Evolutionary conservation across 2,113 vertebrate species (phyloP), one percentile per base, ranked within the genome.

Genomic region (Saguinus imperator): DNA sequence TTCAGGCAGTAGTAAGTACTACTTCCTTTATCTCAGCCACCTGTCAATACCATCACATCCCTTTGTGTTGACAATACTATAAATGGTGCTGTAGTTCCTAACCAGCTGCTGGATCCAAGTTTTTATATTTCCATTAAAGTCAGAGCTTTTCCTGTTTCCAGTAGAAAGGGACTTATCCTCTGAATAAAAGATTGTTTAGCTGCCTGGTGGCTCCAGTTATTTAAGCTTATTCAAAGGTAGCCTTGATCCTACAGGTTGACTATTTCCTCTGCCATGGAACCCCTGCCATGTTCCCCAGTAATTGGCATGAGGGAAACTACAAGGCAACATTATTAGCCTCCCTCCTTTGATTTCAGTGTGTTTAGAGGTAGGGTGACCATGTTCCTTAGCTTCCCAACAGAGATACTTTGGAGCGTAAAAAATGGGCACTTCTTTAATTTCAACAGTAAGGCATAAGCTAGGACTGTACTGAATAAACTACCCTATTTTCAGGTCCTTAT

Each of bases 361-460:
- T 88, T 91, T 83, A 94, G 61, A 95, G 52, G 32, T n/a, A 87
- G 43, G 40, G 35, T 75, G 27, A 86, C 52, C 55, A 80, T 8
- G 32, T 95, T 90, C 79, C 40, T 83, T 87, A 92, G n/a, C 68
- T 90, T 95, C 43, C 88, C 95, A 95, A 92, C 25, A 73, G 55
- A 82, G n/a, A 72, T 40, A 37, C 32, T 80, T 89, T 73, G 90
- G 29, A 91, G 17, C 52, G 72, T 72, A 45, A 82, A 82, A 85
- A 96, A 37, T 23, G 0, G 6, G 3, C 32, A 55, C 57, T 81
- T n/a, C 25, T 84, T 11, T 81, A 84, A 87, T 83, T 95, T 87
- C 0, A 92, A 35, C 23, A 61, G 37, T 6, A 91, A 89, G 61
- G 35, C 18, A 45, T 43, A 82, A 66, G 23, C 18, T 48, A 87